Conservation (phyloP, 2,113 vertebrate species). For the Ameiurus melas region DNA sequence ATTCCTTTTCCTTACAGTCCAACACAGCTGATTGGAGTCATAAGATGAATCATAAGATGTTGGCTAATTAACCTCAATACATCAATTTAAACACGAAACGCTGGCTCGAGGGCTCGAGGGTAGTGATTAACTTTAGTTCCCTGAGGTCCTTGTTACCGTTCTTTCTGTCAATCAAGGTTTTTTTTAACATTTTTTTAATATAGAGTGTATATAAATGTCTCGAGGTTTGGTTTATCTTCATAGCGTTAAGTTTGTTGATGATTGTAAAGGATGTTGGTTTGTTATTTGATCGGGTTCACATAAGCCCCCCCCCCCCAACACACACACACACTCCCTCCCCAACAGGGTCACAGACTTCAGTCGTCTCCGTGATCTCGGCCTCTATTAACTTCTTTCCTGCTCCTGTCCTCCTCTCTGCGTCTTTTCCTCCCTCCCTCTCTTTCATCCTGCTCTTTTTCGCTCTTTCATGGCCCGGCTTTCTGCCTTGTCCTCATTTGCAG, state of each 20-base stretch:
- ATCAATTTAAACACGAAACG: not conserved
- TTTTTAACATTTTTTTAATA: too few species aligned
- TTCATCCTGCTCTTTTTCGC: conserved; percentile 50
- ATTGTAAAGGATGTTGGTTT: not conserved
- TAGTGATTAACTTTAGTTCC: conserved; percentile 8
- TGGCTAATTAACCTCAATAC: conserved; percentile 18
- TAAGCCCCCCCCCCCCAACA: too few species aligned
- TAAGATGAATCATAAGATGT: not conserved
- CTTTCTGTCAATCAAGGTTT: not conserved
- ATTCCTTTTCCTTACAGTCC: not conserved
- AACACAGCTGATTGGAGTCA: not conserved
- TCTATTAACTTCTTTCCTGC: conserved; percentile 50
- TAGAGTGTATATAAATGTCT: not conserved
- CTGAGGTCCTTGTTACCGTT: not conserved
- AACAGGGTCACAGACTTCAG: conserved; percentile 4
- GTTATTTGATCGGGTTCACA: conserved; percentile 2
- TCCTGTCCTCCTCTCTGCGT: conserved; percentile 36
- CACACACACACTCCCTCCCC: too few species aligned
- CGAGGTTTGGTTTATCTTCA: not conserved
- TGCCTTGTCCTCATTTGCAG: conserved; percentile 57
- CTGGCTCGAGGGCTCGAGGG: not conserved
- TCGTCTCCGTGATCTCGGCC: conserved; percentile 38
- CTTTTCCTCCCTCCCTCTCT: conserved; percentile 45
- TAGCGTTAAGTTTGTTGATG: not conserved
- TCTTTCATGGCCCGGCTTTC: conserved; percentile 49